Evolutionary conservation across 2,113 vertebrate species (phyloP).

Genomic region (Pyrgilauda ruficollis): DNA sequence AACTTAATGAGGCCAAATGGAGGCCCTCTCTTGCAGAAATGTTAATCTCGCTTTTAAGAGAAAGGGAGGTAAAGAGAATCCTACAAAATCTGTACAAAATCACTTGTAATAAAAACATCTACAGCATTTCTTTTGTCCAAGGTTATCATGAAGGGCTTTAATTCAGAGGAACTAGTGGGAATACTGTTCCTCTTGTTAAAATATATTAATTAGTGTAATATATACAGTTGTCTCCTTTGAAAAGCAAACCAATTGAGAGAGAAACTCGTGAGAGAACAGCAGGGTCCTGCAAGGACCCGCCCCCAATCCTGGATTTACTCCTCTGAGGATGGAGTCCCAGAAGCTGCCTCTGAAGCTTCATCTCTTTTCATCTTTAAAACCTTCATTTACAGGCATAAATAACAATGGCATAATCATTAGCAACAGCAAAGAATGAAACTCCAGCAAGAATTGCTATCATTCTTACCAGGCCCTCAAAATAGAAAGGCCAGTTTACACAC

Average conservation of each 20-base stretch:
- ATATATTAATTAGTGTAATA: conserved; percentile 69
- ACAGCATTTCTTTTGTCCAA: conserved; percentile 1
- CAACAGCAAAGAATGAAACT: not conserved
- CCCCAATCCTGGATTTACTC: conserved; percentile 62
- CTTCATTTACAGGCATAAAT: conserved; percentile 32
- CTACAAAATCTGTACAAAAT: not conserved
- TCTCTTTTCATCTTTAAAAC: conserved; percentile 53
- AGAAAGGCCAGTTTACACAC: not conserved
- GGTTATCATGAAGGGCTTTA: conserved; percentile 9
- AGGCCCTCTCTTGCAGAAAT: not conserved
- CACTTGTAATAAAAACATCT: not conserved
- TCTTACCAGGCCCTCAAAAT: not conserved
- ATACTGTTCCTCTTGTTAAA: conserved; percentile 54
- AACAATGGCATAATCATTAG: conserved; percentile 11
- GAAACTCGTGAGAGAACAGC: conserved; percentile 49
- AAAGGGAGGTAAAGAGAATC: not conserved
- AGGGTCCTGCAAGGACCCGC: conserved; percentile 52
- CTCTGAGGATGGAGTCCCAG: conserved; percentile 48
- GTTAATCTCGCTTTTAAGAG: conserved; percentile 16
- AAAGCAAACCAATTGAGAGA: conserved; percentile 8
- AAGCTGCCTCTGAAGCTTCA: conserved; percentile 43
- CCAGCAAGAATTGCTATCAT: not conserved
- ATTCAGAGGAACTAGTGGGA: conserved; percentile 36
- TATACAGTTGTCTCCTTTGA: conserved; percentile 49
- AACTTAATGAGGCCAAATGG: conserved; percentile 45